phyloP scores from a whole-genome alignment of 2,113 vertebrate genomes.

The Mirza zaza region DNA sequence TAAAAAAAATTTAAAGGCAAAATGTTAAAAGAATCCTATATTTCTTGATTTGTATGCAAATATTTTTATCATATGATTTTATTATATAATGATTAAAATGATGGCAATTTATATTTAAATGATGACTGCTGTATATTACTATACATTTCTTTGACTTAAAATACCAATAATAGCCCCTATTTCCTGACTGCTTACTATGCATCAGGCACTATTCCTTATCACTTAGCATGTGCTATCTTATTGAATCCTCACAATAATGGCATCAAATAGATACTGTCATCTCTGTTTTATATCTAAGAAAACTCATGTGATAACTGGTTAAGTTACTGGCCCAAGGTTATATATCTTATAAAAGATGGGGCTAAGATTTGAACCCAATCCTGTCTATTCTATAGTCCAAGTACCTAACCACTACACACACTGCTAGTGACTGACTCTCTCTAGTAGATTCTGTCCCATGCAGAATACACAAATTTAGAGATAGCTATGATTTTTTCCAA shows the following conservation, averaged over 20 bases:
- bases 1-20: constrained; percentile 31
- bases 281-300: constrained; percentile 34
- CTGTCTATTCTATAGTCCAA: background rate
- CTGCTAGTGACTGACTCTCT: background rate
- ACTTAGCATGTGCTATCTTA: background rate
- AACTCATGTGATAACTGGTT: background rate
- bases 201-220: background rate
- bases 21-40: background rate
- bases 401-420: background rate
- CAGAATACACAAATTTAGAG: background rate
- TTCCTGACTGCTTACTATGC: background rate
- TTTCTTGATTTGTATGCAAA: background rate
- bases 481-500: background rate
- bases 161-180: background rate
- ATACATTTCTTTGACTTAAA: constrained; percentile 11
- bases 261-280: background rate
- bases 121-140: background rate
- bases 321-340: background rate
- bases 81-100: background rate
- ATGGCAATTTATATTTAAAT: constrained; percentile 45
- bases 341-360: background rate
- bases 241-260: background rate
- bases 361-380: background rate
- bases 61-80: background rate
- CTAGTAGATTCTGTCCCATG: background rate